Evolutionary conservation across 2,888 invertebrate genomes (phyloP).

Genomic region (Hyposoter didymator): DNA sequence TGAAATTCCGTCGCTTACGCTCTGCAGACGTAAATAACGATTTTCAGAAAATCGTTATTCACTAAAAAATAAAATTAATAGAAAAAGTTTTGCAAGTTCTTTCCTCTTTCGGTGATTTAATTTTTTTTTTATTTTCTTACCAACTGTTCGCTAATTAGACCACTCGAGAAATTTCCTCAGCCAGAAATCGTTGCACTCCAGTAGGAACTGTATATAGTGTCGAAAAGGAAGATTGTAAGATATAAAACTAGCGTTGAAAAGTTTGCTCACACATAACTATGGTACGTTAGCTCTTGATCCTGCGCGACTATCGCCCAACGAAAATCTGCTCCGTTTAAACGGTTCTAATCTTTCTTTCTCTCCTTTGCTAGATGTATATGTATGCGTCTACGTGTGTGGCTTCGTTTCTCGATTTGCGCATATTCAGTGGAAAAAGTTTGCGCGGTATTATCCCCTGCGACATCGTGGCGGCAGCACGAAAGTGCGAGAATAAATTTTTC

Average conservation of each 20-base stretch:
- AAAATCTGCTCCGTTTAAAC: constrained; percentile 60
- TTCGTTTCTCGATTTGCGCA: constrained; percentile 53
- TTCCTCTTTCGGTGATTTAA: constrained; percentile 8
- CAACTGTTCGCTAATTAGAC: constrained; percentile 14
- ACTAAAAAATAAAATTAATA: neutral
- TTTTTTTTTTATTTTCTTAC: neutral
- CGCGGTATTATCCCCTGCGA: constrained; percentile 51
- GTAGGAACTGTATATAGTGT: neutral
- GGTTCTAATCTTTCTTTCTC: constrained; percentile 43
- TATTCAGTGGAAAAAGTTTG: constrained; percentile 61
- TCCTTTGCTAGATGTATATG: neutral
- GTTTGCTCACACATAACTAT: constrained; percentile 49
- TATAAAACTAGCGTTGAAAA: constrained; percentile 60
- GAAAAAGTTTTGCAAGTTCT: neutral
- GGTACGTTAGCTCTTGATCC: constrained; percentile 16
- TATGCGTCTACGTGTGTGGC: neutral
- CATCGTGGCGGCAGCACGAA: constrained; percentile 57
- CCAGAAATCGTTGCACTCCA: neutral
- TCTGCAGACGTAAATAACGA: neutral
- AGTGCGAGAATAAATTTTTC: constrained; percentile 60
- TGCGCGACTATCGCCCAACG: constrained; percentile 33
- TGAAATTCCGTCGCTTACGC: neutral
- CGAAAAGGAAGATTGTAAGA: constrained; percentile 44
- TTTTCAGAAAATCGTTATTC: neutral
- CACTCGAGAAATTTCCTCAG: neutral